Evolutionary conservation across 1,140 invertebrate genomes (phyloP).

Genomic region (Nylanderia fulva): DNA sequence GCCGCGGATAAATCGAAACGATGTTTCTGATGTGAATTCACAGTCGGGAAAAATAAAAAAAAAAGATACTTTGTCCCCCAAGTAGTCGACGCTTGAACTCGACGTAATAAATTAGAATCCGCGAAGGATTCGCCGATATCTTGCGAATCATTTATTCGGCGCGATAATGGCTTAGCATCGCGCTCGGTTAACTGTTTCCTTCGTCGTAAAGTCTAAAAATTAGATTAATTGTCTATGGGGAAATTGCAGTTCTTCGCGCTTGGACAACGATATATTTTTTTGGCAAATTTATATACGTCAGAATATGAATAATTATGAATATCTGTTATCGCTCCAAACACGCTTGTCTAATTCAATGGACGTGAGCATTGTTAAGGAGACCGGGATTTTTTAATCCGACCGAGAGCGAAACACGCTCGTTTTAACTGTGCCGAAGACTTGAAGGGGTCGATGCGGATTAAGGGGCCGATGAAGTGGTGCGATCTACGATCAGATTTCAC

Average conservation of each 20-base stretch:
- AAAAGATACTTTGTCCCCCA: conserved; percentile 16
- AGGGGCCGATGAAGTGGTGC: conserved; percentile 75
- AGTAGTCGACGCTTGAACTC: not conserved
- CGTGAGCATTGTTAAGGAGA: conserved; percentile 6
- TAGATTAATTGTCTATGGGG: not conserved
- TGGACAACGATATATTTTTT: not conserved
- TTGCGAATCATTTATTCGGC: not conserved
- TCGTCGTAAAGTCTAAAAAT: not conserved
- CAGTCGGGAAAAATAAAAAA: conserved; percentile 32
- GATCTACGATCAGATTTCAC: conserved; percentile 78
- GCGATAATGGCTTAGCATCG: not conserved
- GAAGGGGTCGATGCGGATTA: conserved; percentile 70
- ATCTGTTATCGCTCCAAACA: conserved; percentile 8
- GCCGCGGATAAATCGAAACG: conserved; percentile 30
- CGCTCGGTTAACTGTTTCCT: not conserved
- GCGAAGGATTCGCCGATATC: not conserved
- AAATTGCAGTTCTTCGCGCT: not conserved
- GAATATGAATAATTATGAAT: not conserved
- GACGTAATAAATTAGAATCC: not conserved
- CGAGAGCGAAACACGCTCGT: conserved; percentile 62
- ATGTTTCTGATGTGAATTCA: conserved; percentile 43
- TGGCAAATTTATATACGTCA: not conserved
- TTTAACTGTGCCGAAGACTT: conserved; percentile 69
- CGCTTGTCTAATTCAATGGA: not conserved
- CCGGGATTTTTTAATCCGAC: conserved; percentile 60